These are phyloP conservation scores for Pemphigus obesinymphae DNA, from an alignment of 1,140 invertebrate genomes.

Conservation along the genomic window DNA sequence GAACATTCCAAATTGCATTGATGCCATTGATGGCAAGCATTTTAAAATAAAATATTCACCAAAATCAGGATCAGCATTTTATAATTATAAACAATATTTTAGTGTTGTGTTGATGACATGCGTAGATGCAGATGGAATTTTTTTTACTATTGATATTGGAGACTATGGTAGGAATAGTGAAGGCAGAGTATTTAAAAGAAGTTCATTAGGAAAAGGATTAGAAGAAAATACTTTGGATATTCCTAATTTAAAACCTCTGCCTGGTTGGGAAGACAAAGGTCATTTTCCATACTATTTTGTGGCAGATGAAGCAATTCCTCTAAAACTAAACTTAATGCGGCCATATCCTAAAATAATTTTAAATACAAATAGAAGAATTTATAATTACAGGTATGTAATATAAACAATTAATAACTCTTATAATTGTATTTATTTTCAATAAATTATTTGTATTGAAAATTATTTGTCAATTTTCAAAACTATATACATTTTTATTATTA, in stretches of 20 bases:
- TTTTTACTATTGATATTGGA: not conserved
- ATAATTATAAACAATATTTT: slow-evolving; percentile 49
- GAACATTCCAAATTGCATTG: slow-evolving; percentile 50
- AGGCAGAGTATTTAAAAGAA: not conserved
- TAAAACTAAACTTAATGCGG: not conserved
- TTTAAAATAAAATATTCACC: slow-evolving; percentile 45
- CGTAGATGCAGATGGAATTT: slow-evolving; percentile 46
- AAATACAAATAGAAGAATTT: too few species aligned
- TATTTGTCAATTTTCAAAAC: too few species aligned
- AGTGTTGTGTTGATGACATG: slow-evolving; percentile 48
- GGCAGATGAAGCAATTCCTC: not conserved
- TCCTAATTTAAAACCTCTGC: not conserved
- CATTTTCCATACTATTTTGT: not conserved
- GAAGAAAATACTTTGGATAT: not conserved
- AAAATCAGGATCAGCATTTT: slow-evolving; percentile 46
- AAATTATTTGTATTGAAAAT: too few species aligned
- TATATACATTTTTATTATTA: too few species aligned
- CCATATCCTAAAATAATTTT: too few species aligned
- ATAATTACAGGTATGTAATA: too few species aligned
- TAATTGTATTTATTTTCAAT: too few species aligned
- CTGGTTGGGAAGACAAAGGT: not conserved
- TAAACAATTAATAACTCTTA: too few species aligned
- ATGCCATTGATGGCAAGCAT: slow-evolving; percentile 53
- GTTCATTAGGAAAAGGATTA: not conserved
- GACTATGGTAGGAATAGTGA: not conserved